phyloP scores from a whole-genome alignment of 2,113 vertebrate species.

The Sclerurus mexicanus region DNA sequence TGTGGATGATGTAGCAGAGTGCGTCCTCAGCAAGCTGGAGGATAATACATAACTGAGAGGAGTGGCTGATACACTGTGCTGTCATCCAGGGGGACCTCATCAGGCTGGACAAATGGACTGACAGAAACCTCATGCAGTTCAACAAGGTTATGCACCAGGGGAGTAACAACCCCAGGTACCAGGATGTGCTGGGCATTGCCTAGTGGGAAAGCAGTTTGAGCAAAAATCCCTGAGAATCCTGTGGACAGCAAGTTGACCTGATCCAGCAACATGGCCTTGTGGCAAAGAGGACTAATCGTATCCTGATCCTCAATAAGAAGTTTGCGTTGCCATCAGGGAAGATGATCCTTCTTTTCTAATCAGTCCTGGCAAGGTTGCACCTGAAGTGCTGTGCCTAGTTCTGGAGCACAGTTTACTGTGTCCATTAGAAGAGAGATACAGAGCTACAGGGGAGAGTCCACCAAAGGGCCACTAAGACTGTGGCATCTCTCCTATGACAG shows the following conservation, averaged over 20 bases:
- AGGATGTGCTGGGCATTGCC: background rate
- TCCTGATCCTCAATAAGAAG: background rate
- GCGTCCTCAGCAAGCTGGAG: background rate
- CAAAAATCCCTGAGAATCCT: background rate
- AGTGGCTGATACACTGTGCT: background rate
- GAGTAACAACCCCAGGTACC: background rate
- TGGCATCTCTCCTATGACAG: accelerated
- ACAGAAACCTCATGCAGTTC: background rate
- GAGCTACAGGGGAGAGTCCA: background rate
- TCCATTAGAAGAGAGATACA: background rate
- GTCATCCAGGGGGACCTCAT: background rate
- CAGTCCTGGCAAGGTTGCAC: background rate
- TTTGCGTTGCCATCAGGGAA: background rate
- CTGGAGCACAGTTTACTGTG: background rate
- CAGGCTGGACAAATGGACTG: background rate
- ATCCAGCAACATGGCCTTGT: background rate
- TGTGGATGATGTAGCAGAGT: background rate
- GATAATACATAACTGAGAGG: background rate
- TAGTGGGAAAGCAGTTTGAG: background rate
- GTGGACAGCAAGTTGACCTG: background rate
- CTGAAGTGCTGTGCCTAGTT: background rate
- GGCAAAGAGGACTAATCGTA: background rate
- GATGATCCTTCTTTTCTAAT: background rate
- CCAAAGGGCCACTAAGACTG: background rate
- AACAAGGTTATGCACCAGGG: background rate